Conservation (phyloP, 1,140 invertebrate species). For the Notospermus geniculatus region DNA sequence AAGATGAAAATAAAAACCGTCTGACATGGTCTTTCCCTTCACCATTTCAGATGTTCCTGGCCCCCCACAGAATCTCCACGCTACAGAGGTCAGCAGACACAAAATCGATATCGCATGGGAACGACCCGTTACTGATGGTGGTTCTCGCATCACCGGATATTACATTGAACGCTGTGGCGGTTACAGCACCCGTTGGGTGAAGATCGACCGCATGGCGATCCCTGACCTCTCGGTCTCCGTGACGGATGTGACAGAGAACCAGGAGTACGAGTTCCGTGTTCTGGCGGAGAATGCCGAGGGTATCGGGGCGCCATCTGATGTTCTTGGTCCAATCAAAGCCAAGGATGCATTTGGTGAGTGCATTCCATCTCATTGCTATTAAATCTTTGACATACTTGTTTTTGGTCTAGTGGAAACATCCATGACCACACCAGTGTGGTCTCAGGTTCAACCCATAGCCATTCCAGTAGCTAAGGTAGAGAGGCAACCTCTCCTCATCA, state of each 20-base stretch:
- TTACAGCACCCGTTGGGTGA: slow-evolving; percentile 67
- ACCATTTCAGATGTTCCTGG: slow-evolving; percentile 41
- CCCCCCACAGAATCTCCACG: slow-evolving; percentile 79
- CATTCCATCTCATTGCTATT: too few relatives aligned
- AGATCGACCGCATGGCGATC: slow-evolving; percentile 32
- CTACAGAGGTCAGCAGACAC: slow-evolving; percentile 87
- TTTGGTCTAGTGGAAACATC: too few relatives aligned
- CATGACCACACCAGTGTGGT: too few relatives aligned
- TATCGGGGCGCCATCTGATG: slow-evolving; percentile 74
- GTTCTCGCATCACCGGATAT: slow-evolving; percentile 43
- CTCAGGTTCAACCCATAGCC: too few relatives aligned
- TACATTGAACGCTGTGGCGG: slow-evolving; percentile 58
- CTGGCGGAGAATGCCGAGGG: slow-evolving; percentile 48
- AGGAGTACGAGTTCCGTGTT: slow-evolving; percentile 95
- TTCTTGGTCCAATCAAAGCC: slow-evolving; percentile 51
- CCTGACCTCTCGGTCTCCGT: slow-evolving; percentile 39
- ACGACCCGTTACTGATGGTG: slow-evolving; percentile 58
- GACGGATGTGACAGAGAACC: slow-evolving; percentile 78
- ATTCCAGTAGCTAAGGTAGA: too few relatives aligned
- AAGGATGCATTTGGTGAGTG: slow-evolving; percentile 5
- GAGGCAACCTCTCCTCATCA: too few relatives aligned
- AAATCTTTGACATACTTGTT: too few relatives aligned
- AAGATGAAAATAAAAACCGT: slow-evolving; percentile 35
- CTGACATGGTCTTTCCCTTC: slow-evolving; percentile 38
- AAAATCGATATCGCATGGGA: slow-evolving; percentile 90